Conservation (phyloP, 2,888 invertebrate species). For the Ochlodes sylvanus region DNA sequence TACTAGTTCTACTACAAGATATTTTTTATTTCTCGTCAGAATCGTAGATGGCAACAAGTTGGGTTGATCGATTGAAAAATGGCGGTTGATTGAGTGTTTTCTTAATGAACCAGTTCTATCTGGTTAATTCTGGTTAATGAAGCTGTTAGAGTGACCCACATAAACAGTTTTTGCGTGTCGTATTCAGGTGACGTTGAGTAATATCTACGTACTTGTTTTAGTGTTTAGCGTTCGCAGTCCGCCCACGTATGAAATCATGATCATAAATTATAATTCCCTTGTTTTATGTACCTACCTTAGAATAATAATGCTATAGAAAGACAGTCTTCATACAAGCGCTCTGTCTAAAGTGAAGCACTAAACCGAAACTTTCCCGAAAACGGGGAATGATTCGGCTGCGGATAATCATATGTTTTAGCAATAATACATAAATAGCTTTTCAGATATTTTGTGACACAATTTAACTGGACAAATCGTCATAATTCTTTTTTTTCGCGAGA, state of each 20-base stretch:
- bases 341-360: too few species aligned
- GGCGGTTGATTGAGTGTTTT: constrained; percentile 42
- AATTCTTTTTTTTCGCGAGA: too few species aligned
- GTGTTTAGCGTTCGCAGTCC: neutral
- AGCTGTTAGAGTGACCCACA: constrained; percentile 15
- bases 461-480: too few species aligned
- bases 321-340: too few species aligned
- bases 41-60: constrained; percentile 14
- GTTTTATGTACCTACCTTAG: too few species aligned
- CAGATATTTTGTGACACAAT: too few species aligned
- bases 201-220: constrained; percentile 2
- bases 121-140: constrained; percentile 19
- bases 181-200: constrained; percentile 17
- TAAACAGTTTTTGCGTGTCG: constrained; percentile 3
- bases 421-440: too few species aligned
- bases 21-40: neutral
- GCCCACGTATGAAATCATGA: neutral
- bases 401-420: too few species aligned
- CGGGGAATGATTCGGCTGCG: too few species aligned
- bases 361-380: too few species aligned
- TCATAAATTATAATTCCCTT: neutral
- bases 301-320: too few species aligned
- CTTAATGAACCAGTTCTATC: constrained; percentile 47
- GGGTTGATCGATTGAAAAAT: constrained; percentile 53
- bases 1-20: neutral